Conservation (phyloP, 2,113 vertebrate species). For the Microcebus murinus region DNA sequence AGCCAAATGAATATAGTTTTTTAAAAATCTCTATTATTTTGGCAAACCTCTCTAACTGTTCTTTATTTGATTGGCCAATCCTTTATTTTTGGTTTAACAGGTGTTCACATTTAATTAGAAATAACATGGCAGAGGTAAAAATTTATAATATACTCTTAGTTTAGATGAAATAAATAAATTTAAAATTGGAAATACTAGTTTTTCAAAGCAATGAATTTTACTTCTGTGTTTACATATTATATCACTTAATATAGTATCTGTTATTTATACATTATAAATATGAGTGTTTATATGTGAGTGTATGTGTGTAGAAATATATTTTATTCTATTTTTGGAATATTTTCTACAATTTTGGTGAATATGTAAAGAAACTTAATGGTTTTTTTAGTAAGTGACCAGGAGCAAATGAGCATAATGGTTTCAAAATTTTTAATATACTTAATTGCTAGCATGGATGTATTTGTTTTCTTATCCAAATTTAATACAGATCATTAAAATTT, state of each 20-base stretch:
- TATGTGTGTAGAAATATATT: neutral
- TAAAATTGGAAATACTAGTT: neutral
- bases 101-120: neutral
- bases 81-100: neutral
- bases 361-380: neutral
- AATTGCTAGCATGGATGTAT: neutral
- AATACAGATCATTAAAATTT: neutral
- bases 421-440: neutral
- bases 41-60: neutral
- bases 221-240: neutral
- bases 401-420: neutral
- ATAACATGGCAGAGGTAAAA: neutral
- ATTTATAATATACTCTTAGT: neutral
- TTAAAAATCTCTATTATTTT: neutral
- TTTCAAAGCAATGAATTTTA: neutral
- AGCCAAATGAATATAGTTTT: too few relatives aligned
- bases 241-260: neutral
- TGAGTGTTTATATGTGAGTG: neutral
- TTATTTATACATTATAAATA: neutral
- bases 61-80: neutral
- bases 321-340: neutral
- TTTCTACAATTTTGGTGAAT: neutral
- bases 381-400: neutral
- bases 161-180: neutral
- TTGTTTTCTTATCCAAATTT: neutral